Evolutionary conservation across 2,888 invertebrate genomes (phyloP), one percentile per base, ranked within the genome.

Genomic region (Campoplex capitator): DNA sequence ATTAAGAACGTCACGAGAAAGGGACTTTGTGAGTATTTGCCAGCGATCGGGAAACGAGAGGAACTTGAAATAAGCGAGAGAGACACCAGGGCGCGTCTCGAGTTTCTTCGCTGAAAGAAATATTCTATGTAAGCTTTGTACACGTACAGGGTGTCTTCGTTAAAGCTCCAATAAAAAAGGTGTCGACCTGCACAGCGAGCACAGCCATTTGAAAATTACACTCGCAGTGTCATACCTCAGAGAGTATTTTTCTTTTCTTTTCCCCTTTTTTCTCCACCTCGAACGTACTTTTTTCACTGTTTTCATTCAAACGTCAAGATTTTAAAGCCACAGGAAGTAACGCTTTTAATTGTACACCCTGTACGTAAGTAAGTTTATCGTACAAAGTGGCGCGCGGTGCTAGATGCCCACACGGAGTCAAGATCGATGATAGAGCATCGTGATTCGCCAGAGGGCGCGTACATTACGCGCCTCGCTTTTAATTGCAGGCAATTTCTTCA

Each of bases 351-450:
- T 11, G 28, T 3, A 32, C 13, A 62, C 32, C 58, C 58, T 23
- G 23, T 75, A 58, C 28, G 42, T 38, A 42, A 45, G 45, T 42
- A 45, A 23, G 16, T 76, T 76, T 62, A 62, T 62, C 23, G n/a
- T 38, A 45, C 23, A 51, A n/a, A 38, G 45, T 56, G 23, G 23
- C 23, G 23, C 23, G 23, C 48, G 16, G 51, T 82, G 85, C 48
- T 56, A 80, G 77, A 80, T 84, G 71, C 67, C 65, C 83, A 58
- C 77, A 38, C 56, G 38, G 71, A 83, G 71, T 77, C 67, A 83
- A 84, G 83, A 86, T 86, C 86, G 86, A 84, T 81, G 86, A 86
- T 86, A 86, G 76, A 86, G 74, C 74, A 83, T 70, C 80, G 83
- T 51, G 80, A 86, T 77, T 84, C 77, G 86, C 80, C 83, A 75